Conservation (phyloP, 2,888 invertebrate species). For the Archips crataeganus region DNA sequence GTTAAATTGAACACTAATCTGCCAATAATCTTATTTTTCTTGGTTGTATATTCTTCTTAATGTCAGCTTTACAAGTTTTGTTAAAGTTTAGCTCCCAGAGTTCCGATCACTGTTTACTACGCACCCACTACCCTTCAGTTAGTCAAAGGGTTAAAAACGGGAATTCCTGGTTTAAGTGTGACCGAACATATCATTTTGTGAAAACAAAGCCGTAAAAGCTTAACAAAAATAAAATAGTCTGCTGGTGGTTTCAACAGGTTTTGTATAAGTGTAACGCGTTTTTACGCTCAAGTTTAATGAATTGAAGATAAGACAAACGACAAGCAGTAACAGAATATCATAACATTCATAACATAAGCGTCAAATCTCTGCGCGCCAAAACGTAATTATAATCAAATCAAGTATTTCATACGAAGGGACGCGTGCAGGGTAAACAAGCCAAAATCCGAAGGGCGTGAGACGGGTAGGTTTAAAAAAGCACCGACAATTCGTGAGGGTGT, state of each 20-base stretch:
- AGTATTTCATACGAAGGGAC: not conserved
- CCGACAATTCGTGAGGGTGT: constrained; percentile 3
- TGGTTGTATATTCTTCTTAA: no score
- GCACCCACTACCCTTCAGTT: not conserved
- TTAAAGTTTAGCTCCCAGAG: no score
- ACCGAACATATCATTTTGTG: no score
- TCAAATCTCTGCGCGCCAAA: not conserved
- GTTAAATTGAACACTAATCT: no score
- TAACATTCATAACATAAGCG: not conserved
- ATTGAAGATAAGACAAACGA: not conserved
- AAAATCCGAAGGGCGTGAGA: constrained; percentile 7
- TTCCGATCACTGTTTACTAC: no score
- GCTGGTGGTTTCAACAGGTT: not conserved
- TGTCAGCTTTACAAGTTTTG: no score
- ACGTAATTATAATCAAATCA: not conserved
- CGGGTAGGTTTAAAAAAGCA: constrained; percentile 8
- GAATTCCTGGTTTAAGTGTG: no score
- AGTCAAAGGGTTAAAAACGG: no score
- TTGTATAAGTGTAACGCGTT: not conserved
- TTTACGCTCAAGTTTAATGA: not conserved
- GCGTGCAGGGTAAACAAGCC: not conserved
- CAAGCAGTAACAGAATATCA: not conserved
- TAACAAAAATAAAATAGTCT: no score
- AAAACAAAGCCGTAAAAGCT: no score
- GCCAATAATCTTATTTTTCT: no score